Evolutionary conservation across 64 coral and sea anemone genomes (phyloP).

Genomic region (Dendrophyllia cribrosa): DNA sequence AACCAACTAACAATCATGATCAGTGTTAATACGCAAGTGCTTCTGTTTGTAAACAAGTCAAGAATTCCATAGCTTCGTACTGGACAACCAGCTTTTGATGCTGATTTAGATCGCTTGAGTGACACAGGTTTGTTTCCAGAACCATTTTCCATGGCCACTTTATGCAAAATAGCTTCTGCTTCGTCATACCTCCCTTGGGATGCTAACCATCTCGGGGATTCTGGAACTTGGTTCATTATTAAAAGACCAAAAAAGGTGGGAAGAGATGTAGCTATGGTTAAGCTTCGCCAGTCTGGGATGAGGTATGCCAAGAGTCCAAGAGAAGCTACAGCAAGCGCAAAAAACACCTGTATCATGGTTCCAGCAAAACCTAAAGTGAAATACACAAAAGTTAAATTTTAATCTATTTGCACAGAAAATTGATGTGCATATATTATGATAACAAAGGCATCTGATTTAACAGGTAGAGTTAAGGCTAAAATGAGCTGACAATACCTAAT

Average conservation of each 20-base stretch:
- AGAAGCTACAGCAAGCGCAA: conserved; percentile 64
- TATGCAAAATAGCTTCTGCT: conserved; percentile 72
- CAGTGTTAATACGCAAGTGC: conserved; percentile 51
- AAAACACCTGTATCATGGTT: conserved; percentile 72
- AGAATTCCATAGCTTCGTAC: conserved; percentile 56
- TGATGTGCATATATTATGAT: no score
- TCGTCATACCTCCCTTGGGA: conserved; percentile 77
- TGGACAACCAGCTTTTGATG: conserved; percentile 21
- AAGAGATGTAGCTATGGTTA: conserved; percentile 63
- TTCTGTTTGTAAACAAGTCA: conserved; percentile 77
- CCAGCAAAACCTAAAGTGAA: conserved; percentile 74
- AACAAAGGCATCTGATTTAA: no score
- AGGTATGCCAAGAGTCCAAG: conserved; percentile 84
- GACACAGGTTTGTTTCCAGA: conserved; percentile 19
- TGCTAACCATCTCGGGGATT: conserved; percentile 81
- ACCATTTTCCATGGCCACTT: conserved; percentile 69
- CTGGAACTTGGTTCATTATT: conserved; percentile 52
- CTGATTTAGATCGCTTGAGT: not conserved
- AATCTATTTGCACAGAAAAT: no score
- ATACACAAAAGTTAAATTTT: not conserved
- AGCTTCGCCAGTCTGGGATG: conserved; percentile 80
- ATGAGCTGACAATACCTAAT: no score
- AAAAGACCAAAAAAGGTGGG: conserved; percentile 67
- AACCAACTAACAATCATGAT: conserved; percentile 80
- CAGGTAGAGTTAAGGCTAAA: no score